Percentiles rank a stretch among this genome's conserved stretches.
phyloP scores from a whole-genome alignment of 2,113 vertebrate species.

The Oreochromis aureus region DNA sequence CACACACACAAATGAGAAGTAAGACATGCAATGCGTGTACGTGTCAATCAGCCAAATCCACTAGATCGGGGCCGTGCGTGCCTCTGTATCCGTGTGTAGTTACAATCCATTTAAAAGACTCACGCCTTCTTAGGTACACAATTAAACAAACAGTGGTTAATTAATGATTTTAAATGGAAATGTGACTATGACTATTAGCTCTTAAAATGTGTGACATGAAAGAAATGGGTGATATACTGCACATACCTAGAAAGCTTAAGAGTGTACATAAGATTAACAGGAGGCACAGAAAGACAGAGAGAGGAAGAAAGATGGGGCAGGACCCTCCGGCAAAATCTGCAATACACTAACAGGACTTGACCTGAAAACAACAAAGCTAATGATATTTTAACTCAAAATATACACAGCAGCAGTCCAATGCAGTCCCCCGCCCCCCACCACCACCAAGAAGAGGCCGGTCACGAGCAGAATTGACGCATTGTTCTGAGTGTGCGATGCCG shows the following conservation, averaged over 20 bases:
- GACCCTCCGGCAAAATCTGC: slow-evolving; percentile 48
- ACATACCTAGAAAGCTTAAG: slow-evolving; percentile 15
- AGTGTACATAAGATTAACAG: slow-evolving; percentile 3
- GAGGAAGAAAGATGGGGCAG: neutral
- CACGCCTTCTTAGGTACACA: neutral
- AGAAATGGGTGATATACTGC: neutral
- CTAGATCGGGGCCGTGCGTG: neutral
- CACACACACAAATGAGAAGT: neutral
- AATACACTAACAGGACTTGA: slow-evolving; percentile 64
- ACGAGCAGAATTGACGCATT: slow-evolving; percentile 51
- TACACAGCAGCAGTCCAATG: slow-evolving; percentile 47
- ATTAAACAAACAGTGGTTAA: neutral
- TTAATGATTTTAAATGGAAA: neutral
- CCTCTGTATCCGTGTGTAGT: neutral
- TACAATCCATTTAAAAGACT: neutral
- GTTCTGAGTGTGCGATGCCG: slow-evolving; percentile 52
- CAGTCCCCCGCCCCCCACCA: slow-evolving; percentile 10
- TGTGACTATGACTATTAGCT: neutral
- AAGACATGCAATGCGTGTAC: slow-evolving; percentile 6
- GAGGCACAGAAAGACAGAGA: neutral
- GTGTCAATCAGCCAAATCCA: slow-evolving; percentile 8
- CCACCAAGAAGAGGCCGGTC: slow-evolving; percentile 37
- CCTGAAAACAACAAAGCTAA: slow-evolving; percentile 74
- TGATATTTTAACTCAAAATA: slow-evolving; percentile 64
- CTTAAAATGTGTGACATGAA: neutral